phyloP scores from a whole-genome alignment of 1,140 invertebrate species.

The Bacillus rossius region DNA sequence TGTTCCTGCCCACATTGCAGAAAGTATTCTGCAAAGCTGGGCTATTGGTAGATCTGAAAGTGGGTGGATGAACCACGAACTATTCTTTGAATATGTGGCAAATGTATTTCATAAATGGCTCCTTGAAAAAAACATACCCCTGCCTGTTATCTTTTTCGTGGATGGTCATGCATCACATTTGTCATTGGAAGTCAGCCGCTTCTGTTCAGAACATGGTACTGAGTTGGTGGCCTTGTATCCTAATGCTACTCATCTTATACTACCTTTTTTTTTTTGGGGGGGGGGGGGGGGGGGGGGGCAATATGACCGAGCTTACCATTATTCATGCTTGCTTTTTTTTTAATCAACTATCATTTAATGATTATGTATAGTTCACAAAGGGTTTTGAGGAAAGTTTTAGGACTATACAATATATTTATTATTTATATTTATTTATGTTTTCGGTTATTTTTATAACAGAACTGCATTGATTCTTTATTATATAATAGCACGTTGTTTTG shows the following conservation, averaged over 20 bases:
- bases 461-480: too few relatives aligned
- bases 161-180: constrained; percentile 41
- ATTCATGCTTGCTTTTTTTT: too few relatives aligned
- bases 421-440: too few relatives aligned
- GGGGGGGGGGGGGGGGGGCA: too few relatives aligned
- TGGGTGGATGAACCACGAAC: constrained; percentile 40
- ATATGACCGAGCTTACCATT: too few relatives aligned
- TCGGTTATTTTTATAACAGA: too few relatives aligned
- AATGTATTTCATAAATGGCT: constrained; percentile 35
- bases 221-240: constrained; percentile 39
- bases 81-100: constrained; percentile 40
- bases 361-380: too few relatives aligned
- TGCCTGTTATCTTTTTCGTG: constrained; percentile 35
- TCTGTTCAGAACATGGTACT: constrained; percentile 36
- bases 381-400: too few relatives aligned
- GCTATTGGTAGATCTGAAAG: constrained; percentile 34
- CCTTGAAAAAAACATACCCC: constrained; percentile 26
- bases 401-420: too few relatives aligned
- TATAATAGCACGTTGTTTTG: too few relatives aligned
- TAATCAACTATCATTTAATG: too few relatives aligned
- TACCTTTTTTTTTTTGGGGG: too few relatives aligned
- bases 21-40: constrained; percentile 35
- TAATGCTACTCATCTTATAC: constrained; percentile 43
- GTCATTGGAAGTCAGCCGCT: constrained; percentile 31
- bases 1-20: constrained; percentile 13